Evolutionary conservation across 2,888 invertebrate genomes (phyloP).

Genomic region (Metopia argyrocephala): DNA sequence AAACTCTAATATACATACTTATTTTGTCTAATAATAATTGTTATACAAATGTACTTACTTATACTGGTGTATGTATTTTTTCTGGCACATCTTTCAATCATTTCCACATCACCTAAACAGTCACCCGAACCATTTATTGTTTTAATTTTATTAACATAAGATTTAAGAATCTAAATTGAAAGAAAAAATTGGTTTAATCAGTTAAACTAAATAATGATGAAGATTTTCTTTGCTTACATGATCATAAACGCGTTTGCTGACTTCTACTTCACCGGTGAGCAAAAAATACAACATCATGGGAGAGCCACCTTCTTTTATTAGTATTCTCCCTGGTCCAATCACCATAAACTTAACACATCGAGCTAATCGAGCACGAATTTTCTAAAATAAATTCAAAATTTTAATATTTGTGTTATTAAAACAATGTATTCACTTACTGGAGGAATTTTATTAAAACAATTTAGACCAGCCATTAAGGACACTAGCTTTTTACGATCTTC

Average conservation of each 20-base stretch:
- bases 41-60: conserved; percentile 50
- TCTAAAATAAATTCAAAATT: conserved; percentile 73
- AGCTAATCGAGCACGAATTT: conserved; percentile 82
- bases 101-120: conserved; percentile 72
- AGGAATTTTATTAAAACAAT: conserved; percentile 82
- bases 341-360: conserved; percentile 82
- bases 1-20: too few relatives aligned
- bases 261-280: conserved; percentile 81
- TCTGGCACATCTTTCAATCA: conserved; percentile 69
- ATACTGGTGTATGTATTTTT: conserved; percentile 66
- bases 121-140: conserved; percentile 73
- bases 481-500: conserved; percentile 82
- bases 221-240: conserved; percentile 68
- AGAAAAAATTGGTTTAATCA: neutral
- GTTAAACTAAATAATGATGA: neutral
- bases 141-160: conserved; percentile 64
- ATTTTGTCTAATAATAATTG: neutral
- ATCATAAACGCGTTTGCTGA: conserved; percentile 69
- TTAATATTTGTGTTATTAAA: neutral
- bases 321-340: conserved; percentile 80
- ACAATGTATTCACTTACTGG: conserved; percentile 75
- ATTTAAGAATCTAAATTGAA: conserved; percentile 47
- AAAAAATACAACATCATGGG: conserved; percentile 84
- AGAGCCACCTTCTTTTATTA: conserved; percentile 82
- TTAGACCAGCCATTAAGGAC: conserved; percentile 81